Base-by-base conservation (phyloP, 1,140 invertebrate species). In the Euwallacea fornicatus region DNA sequence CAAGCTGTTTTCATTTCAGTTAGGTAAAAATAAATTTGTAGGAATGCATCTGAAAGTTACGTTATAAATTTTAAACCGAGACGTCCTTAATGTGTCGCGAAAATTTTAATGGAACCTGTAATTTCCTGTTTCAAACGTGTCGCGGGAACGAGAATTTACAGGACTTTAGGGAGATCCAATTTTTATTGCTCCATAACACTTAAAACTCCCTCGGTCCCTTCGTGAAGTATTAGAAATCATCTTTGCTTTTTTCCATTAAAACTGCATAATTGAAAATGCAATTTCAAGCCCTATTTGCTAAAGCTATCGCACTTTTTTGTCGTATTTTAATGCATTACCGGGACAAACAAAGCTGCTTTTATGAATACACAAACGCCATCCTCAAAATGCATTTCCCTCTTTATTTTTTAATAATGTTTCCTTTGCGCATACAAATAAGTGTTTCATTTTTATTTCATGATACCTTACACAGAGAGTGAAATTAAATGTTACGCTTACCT, bases 101-200 rank as follows among this genome's bases (percentile, higher is more conserved):
- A 56, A 66, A 47, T 66, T 66, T 66, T 55, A 66, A 66, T 66
- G 64, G 46, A 66, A 54, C 33, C 50, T 44, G 42, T 66, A 47
- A 44, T 55, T 66, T 66, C 42, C 64, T 66, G 11, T 60, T n/a
- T 44, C 60, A 16, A 33, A 63, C 21, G 41, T 16, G 11, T 56
- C 58, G 54, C 54, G 10, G 41, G 16, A 47, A 47, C 8, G 60
- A 13, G 42, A 63, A 63, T 46, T 44, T 13, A 10, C 7, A 33
- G 21, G 21, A 33, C 21, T 33, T 33, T 1, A 33, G 21, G 21
- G 21, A 33, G 21, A 33, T 33, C 21, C 21, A 33, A 33, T 33
- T 33, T 33, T 33, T 33, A 33, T 33, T 33, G 4, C 21, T 33
- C 21, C 21, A 33, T 33, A 33, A 33, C 21, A 33, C 21, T 33